phyloP scores from a whole-genome alignment of 2,888 invertebrate genomes.

The Lamellibrachia columna region DNA sequence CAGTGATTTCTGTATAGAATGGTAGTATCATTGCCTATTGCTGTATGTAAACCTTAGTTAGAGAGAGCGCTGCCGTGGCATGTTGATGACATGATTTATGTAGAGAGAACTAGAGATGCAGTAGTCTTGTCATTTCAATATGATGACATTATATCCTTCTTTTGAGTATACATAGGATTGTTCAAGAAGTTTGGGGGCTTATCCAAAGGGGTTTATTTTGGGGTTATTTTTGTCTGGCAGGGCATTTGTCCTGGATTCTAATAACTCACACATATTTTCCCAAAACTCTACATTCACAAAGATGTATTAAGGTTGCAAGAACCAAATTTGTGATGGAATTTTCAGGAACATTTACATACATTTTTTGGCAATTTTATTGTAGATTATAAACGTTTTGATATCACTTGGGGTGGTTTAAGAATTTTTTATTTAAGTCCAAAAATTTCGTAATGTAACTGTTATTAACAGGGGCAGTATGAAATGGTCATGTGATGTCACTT shows the following conservation, averaged over 20 bases:
- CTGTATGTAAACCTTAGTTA: neutral
- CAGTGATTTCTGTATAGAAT: neutral
- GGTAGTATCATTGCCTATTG: neutral
- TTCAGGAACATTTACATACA: neutral
- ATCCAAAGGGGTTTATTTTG: no score
- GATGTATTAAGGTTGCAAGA: neutral
- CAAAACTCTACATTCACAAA: neutral
- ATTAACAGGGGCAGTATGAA: no score
- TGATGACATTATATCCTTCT: neutral
- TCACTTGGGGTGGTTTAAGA: neutral
- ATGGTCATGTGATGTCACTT: neutral
- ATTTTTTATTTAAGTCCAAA: no score
- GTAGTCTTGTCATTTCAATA: neutral
- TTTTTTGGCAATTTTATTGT: neutral
- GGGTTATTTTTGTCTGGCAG: no score
- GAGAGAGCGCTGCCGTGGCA: neutral
- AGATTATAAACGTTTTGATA: neutral
- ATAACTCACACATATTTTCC: neutral
- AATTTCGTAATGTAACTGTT: no score
- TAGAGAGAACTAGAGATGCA: neutral
- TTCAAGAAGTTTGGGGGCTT: no score
- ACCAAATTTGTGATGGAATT: neutral
- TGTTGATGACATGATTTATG: neutral
- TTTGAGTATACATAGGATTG: no score
- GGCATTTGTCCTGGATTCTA: neutral